Conservation (phyloP, 1,140 invertebrate genomes). For the Magallana angulata region DNA sequence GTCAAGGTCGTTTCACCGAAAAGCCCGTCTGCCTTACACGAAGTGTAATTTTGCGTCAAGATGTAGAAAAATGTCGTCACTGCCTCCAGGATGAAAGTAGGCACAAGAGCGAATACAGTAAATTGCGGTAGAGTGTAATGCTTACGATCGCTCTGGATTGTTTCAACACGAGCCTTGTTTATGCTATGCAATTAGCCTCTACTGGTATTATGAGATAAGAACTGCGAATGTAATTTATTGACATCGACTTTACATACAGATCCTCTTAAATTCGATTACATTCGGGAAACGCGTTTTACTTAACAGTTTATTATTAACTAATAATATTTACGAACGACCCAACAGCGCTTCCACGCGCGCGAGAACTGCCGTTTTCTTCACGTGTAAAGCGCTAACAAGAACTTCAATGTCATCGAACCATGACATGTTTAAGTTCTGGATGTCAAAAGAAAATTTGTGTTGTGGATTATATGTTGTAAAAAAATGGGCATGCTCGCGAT, state of each 20-base stretch:
- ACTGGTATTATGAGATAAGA: conserved; percentile 25
- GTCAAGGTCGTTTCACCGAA: neutral
- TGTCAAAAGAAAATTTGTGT: conserved; percentile 32
- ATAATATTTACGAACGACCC: conserved; percentile 29
- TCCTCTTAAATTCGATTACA: conserved; percentile 31
- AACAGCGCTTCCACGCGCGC: conserved; percentile 11
- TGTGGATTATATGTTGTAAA: conserved; percentile 3
- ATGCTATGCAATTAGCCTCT: neutral
- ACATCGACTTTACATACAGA: conserved; percentile 6
- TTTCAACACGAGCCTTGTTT: conserved; percentile 1
- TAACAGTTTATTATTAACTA: conserved; percentile 37
- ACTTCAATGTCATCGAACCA: conserved; percentile 23
- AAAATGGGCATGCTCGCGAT: neutral
- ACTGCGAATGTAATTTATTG: conserved; percentile 34
- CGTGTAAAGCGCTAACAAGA: conserved; percentile 23
- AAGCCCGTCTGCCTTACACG: neutral
- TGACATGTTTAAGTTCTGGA: conserved; percentile 22
- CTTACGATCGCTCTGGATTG: neutral
- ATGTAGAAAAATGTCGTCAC: conserved; percentile 7
- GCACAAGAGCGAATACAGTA: neutral
- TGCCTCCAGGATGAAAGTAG: neutral
- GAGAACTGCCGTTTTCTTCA: conserved; percentile 1
- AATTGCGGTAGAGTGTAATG: neutral
- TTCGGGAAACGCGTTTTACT: neutral
- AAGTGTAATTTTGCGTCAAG: neutral